Evolutionary conservation across 2,888 invertebrate genomes (phyloP), one percentile per base, ranked within the genome.

Genomic region (Sinopyrophorus schimmeli): DNA sequence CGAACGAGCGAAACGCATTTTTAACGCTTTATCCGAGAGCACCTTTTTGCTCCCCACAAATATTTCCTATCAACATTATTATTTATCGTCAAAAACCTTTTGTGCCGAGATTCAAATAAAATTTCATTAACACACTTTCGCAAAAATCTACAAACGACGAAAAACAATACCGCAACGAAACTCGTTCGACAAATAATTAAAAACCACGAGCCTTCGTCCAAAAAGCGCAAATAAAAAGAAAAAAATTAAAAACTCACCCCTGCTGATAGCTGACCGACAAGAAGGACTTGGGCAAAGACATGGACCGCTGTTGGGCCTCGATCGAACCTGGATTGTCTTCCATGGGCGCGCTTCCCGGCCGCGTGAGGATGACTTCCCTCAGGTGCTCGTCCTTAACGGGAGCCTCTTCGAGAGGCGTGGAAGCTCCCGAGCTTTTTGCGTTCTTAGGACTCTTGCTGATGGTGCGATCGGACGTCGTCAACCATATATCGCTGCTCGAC

Each of bases 261-360:
- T 61, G 65, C 41, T 61, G 62, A 52, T 60, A 57, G 12, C 61
- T 65, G 6, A 61, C 65, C 2, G 80, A 73, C 28, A 80, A 74
- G 60, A 78, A 78, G 12, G 76, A 76, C 65, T 77, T 78, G 21
- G 78, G 78, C 54, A 78, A 64, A 12, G 77, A 77, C 69, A 77
- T 74, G n/a, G 77, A 77, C 53, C 77, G 66, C 63, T 77, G 77
- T 54, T 76, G 72, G 34, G 75, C 55, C 44, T 69, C 68, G 47
- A 69, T 48, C 17, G 65, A 58, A 5, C 55, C 59, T 15, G 39
- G 54, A 12, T 54, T 54, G n/a, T 70, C 66, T 63, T 72, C 71
- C 11, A 75, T 74, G 1, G 79, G 79, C 3, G 79, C 79, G 63
- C 78, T 78, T 47, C 78, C 79, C 5, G 79, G 79, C 34, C 79